Percentiles rank a stretch among this genome's conserved stretches.
Evolutionary conservation across 1,140 invertebrate species (phyloP).

Genomic region (Euura lappo): DNA sequence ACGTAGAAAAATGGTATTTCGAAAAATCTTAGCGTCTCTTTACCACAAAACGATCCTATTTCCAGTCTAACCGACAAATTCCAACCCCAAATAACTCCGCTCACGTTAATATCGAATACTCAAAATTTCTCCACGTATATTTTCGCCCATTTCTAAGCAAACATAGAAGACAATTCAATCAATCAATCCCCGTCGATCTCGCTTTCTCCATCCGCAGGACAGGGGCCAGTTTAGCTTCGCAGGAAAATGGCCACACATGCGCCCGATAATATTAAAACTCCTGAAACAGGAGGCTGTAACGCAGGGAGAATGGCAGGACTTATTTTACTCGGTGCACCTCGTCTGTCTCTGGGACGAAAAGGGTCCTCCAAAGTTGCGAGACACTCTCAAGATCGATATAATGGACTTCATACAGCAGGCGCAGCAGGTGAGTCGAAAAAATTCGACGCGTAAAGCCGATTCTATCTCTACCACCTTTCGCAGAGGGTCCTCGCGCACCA

Average conservation of each 20-base stretch:
- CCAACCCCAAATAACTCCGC: no score
- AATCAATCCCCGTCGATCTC: not conserved
- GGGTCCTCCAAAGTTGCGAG: slow-evolving; percentile 85
- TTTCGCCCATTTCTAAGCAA: no score
- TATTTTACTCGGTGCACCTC: slow-evolving; percentile 94
- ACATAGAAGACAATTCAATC: no score
- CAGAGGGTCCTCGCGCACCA: slow-evolving; percentile 85
- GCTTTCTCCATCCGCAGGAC: slow-evolving; percentile 57
- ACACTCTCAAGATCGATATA: slow-evolving; percentile 91
- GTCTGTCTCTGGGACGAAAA: slow-evolving; percentile 98
- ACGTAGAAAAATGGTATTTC: no score
- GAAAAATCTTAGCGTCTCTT: no score
- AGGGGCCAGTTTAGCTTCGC: slow-evolving; percentile 81
- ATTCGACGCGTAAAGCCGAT: no score
- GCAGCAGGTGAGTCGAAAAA: slow-evolving; percentile 68
- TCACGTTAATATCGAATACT: not conserved
- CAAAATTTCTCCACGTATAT: not conserved
- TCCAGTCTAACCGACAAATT: no score
- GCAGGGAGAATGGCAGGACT: slow-evolving; percentile 95
- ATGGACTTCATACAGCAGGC: slow-evolving; percentile 94
- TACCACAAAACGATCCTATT: no score
- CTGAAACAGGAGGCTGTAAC: slow-evolving; percentile 92
- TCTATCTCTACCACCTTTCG: no score
- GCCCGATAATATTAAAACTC: slow-evolving; percentile 90
- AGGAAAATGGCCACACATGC: slow-evolving; percentile 94